phyloP scores from a whole-genome alignment of 2,888 invertebrate genomes.

The Notodonta ziczac region DNA sequence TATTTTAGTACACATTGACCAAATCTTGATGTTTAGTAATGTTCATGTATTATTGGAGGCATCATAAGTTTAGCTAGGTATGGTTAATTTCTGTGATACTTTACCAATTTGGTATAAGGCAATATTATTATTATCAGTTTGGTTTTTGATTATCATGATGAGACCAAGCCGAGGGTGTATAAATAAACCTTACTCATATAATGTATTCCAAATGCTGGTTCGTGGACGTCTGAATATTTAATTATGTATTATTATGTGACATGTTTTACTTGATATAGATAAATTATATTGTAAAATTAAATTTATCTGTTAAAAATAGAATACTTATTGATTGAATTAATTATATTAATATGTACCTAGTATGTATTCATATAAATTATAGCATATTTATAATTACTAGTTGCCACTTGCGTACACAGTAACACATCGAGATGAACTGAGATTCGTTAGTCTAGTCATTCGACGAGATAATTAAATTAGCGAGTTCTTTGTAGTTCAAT shows the following conservation, averaged over 20 bases:
- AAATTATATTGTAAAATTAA: slow-evolving; percentile 37
- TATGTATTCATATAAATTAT: slow-evolving; percentile 38
- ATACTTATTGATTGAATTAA: slow-evolving; percentile 38
- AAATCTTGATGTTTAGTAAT: slow-evolving; percentile 65
- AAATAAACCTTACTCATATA: slow-evolving; percentile 20
- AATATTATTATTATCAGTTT: slow-evolving; percentile 67
- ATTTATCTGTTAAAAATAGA: slow-evolving; percentile 36
- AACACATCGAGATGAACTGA: slow-evolving; percentile 19
- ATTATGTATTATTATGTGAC: slow-evolving; percentile 33
- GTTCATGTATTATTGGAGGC: slow-evolving; percentile 64
- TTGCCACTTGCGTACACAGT: slow-evolving; percentile 30
- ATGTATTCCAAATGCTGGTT: slow-evolving; percentile 22
- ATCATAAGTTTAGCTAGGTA: slow-evolving; percentile 79
- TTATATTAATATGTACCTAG: slow-evolving; percentile 28
- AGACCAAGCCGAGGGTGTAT: slow-evolving; percentile 25
- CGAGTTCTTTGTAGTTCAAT: not conserved
- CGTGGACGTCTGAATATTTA: slow-evolving; percentile 20
- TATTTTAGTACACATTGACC: slow-evolving; percentile 59
- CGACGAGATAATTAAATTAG: slow-evolving; percentile 17
- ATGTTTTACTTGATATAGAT: slow-evolving; percentile 30
- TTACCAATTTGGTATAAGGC: slow-evolving; percentile 81
- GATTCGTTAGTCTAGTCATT: slow-evolving; percentile 41
- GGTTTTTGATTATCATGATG: slow-evolving; percentile 44
- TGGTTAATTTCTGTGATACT: slow-evolving; percentile 84
- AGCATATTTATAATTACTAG: slow-evolving; percentile 34